phyloP scores from a whole-genome alignment of 2,888 invertebrate genomes.

The Ophion ventricosus region DNA sequence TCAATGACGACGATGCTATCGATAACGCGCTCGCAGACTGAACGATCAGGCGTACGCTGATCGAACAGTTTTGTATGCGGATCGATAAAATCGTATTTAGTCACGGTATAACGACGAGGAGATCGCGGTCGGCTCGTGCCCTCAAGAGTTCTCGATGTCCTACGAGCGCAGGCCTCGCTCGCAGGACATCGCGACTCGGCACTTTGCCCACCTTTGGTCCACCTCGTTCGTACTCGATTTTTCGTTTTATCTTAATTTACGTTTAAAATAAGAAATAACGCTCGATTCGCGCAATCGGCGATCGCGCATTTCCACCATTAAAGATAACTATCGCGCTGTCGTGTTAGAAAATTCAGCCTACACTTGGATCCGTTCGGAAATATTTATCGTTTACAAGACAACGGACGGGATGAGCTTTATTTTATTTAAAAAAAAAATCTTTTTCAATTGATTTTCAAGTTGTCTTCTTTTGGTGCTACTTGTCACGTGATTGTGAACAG shows the following conservation, averaged over 20 bases:
- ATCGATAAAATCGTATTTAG: slow-evolving; percentile 38
- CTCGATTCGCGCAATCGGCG: slow-evolving; percentile 55
- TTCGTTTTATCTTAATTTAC: slow-evolving; percentile 6
- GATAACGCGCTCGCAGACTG: slow-evolving; percentile 35
- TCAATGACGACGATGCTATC: neutral
- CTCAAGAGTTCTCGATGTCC: slow-evolving; percentile 75
- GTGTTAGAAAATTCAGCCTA: slow-evolving; percentile 19
- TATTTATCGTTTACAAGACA: neutral
- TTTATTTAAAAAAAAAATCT: neutral
- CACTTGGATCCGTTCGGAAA: slow-evolving; percentile 48
- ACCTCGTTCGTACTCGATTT: slow-evolving; percentile 39
- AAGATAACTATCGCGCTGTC: slow-evolving; percentile 8
- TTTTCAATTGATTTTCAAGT: neutral
- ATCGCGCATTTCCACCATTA: slow-evolving; percentile 23
- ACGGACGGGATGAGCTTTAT: neutral
- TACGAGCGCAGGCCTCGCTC: slow-evolving; percentile 83
- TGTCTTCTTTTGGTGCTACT: neutral
- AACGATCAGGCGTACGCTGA: slow-evolving; percentile 62
- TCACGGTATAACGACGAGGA: slow-evolving; percentile 55
- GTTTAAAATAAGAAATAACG: neutral
- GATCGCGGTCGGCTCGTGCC: slow-evolving; percentile 67
- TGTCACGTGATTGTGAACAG: slow-evolving; percentile 29
- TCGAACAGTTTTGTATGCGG: slow-evolving; percentile 25
- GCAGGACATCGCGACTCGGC: slow-evolving; percentile 77
- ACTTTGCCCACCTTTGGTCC: slow-evolving; percentile 53